Evolutionary conservation across 2,797 vertebrate species (phyloP).

Genomic region (Trachops cirrhosus): DNA sequence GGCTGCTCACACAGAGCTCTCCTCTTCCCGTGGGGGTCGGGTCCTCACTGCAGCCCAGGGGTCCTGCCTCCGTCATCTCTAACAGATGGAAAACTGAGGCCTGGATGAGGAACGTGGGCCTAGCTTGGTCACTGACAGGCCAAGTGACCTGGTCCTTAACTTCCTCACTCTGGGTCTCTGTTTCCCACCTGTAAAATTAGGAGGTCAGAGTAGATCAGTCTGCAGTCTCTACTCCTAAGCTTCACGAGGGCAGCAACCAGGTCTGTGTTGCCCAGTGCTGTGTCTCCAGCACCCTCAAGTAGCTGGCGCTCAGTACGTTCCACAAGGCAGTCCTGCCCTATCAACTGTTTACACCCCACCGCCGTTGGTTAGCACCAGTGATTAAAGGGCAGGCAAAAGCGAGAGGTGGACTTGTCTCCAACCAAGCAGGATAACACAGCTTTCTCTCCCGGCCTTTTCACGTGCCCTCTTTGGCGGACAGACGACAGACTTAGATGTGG

Average conservation of each 20-base stretch:
- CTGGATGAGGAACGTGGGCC: background rate
- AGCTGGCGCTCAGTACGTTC: background rate
- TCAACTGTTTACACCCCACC: background rate
- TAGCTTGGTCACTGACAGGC: background rate
- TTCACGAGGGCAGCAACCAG: background rate
- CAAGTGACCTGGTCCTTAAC: background rate
- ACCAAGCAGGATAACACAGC: background rate
- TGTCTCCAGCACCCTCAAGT: background rate
- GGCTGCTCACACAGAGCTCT: fast-evolving
- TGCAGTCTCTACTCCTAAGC: background rate
- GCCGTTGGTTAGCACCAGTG: background rate
- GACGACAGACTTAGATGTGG: background rate
- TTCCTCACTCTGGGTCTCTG: background rate
- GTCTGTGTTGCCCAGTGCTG: background rate
- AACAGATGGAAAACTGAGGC: slow-evolving; percentile 20
- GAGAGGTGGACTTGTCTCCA: background rate
- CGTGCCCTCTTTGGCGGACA: background rate
- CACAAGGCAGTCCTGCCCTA: background rate
- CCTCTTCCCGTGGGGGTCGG: background rate
- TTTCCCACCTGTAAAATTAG: background rate
- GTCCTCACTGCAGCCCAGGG: background rate
- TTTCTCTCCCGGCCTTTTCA: background rate
- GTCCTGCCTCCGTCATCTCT: background rate
- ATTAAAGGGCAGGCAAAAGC: background rate
- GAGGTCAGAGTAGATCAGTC: background rate